phyloP scores from a whole-genome alignment of 1,140 invertebrate species.

The Pseudomyrmex gracilis region DNA sequence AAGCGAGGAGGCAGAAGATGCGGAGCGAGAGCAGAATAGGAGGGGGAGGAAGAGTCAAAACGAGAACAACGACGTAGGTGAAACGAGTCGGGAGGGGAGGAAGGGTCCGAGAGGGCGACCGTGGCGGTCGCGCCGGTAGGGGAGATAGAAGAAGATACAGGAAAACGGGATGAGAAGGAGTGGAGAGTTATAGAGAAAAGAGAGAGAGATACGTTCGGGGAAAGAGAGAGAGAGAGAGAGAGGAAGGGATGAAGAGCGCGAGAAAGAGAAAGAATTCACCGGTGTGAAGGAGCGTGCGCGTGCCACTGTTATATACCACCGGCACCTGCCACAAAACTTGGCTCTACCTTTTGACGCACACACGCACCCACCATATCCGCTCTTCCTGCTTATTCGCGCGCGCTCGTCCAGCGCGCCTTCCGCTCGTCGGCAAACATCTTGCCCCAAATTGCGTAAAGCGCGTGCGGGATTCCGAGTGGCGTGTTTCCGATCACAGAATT shows the following conservation, averaged over 20 bases:
- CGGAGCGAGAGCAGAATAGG: conserved; percentile 45
- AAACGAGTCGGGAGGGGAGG: conserved; percentile 35
- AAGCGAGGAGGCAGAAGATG: conserved; percentile 13
- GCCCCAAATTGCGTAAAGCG: conserved; percentile 53
- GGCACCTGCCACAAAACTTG: conserved; percentile 77
- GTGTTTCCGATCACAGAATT: conserved; percentile 23
- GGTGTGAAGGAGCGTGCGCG: conserved; percentile 75
- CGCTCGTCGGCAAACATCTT: conserved; percentile 49
- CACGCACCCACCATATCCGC: conserved; percentile 70
- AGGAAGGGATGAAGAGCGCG: conserved; percentile 9
- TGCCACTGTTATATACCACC: conserved; percentile 73
- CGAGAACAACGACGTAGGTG: conserved; percentile 68
- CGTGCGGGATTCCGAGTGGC: conserved; percentile 49
- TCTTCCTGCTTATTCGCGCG: conserved; percentile 21
- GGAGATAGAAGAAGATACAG: conserved; percentile 42
- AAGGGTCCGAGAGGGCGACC: conserved; percentile 35
- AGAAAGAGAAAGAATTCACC: conserved; percentile 60
- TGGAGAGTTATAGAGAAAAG: conserved; percentile 26
- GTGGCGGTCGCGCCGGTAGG: conserved; percentile 28
- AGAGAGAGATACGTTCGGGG: background rate
- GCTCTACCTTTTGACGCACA: conserved; percentile 74
- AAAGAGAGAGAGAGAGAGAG: conserved; percentile 1
- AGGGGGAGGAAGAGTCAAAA: conserved; percentile 64
- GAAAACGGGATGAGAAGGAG: conserved; percentile 14
- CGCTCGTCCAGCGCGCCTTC: conserved; percentile 24